phyloP scores from a whole-genome alignment of 2,888 invertebrate species.

The Sericinus montela region DNA sequence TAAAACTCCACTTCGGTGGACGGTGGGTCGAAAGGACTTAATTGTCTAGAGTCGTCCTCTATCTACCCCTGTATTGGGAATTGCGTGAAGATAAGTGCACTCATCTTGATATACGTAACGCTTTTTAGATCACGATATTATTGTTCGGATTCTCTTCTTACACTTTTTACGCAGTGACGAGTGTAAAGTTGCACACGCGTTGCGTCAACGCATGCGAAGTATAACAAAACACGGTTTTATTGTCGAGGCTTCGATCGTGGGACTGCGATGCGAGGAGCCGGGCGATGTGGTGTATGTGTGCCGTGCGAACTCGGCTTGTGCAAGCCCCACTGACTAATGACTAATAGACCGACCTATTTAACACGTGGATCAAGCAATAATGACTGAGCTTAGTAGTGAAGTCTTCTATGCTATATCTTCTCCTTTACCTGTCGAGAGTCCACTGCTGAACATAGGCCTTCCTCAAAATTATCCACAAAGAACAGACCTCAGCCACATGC shows the following conservation, averaged over 20 bases:
- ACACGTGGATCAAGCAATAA: no score
- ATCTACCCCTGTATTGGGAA: no score
- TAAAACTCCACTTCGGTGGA: no score
- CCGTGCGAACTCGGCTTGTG: constrained; percentile 8
- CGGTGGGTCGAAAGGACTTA: no score
- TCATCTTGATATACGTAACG: background rate
- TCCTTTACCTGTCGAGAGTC: no score
- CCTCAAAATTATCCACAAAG: no score
- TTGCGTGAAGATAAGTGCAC: no score
- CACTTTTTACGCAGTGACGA: constrained; percentile 4
- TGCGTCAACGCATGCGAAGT: constrained; percentile 29
- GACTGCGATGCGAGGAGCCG: background rate
- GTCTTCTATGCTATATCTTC: no score
- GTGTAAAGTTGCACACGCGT: constrained; percentile 4
- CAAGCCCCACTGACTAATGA: background rate
- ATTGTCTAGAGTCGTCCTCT: no score
- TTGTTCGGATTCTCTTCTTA: constrained; percentile 3
- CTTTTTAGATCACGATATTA: constrained; percentile 10
- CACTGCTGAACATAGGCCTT: no score
- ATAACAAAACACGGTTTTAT: constrained; percentile 13
- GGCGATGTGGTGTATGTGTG: background rate
- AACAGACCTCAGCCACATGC: no score
- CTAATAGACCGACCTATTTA: background rate
- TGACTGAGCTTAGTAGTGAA: no score
- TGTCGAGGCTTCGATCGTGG: background rate